phyloP scores from a whole-genome alignment of 1,140 invertebrate genomes.

The Drosophila parvula region DNA sequence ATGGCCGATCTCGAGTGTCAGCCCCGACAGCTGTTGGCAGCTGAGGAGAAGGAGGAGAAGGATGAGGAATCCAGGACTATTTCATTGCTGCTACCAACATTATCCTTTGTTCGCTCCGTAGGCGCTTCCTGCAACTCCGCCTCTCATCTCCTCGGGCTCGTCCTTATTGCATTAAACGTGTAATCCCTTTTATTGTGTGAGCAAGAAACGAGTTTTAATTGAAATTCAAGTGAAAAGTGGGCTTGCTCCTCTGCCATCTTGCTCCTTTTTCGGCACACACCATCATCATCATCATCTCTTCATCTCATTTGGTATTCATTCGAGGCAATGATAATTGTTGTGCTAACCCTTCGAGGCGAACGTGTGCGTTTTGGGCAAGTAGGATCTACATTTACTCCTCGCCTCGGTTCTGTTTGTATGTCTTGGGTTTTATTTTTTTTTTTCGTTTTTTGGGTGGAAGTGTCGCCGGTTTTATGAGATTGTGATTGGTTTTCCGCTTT shows the following conservation, averaged over 20 bases:
- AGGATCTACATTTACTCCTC: slow-evolving; percentile 41
- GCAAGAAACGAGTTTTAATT: slow-evolving; percentile 73
- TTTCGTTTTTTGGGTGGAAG: slow-evolving; percentile 35
- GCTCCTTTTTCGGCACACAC: slow-evolving; percentile 77
- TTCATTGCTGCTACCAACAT: not conserved
- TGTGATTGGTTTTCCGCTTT: slow-evolving; percentile 74
- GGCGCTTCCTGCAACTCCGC: slow-evolving; percentile 78
- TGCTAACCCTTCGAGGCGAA: slow-evolving; percentile 72
- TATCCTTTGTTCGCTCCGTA: slow-evolving; percentile 43
- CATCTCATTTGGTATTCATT: slow-evolving; percentile 58
- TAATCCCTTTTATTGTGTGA: slow-evolving; percentile 66
- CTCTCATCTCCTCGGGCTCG: not conserved
- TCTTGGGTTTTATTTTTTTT: not conserved
- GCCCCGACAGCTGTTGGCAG: slow-evolving; percentile 55
- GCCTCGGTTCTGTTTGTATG: slow-evolving; percentile 6
- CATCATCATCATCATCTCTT: slow-evolving; percentile 41
- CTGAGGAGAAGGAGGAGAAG: no score
- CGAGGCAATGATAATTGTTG: slow-evolving; percentile 69
- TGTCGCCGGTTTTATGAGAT: slow-evolving; percentile 64
- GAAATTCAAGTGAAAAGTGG: slow-evolving; percentile 72
- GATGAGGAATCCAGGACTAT: slow-evolving; percentile 24
- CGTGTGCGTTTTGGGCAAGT: slow-evolving; percentile 79
- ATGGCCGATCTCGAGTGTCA: slow-evolving; percentile 70
- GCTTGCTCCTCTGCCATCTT: slow-evolving; percentile 11
- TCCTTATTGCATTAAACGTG: slow-evolving; percentile 80